Conservation (phyloP, 2,797 vertebrate genomes). For the Aythya fuligula region DNA sequence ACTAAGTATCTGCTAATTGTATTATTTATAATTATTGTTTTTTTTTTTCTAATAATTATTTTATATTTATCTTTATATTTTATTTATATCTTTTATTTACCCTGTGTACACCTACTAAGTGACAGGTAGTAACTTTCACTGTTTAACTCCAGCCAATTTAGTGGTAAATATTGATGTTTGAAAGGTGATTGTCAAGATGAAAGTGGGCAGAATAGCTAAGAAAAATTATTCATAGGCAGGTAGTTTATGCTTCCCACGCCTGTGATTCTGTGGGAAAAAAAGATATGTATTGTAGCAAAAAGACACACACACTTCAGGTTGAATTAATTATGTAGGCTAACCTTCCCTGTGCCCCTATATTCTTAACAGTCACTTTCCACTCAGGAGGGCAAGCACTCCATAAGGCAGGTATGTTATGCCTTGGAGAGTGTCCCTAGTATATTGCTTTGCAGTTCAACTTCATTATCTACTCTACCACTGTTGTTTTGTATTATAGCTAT, state of each 20-base stretch:
- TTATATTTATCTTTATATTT: background rate
- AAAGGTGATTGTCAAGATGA: background rate
- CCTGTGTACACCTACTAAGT: background rate
- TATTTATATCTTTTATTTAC: background rate
- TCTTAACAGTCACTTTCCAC: background rate
- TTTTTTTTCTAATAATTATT: background rate
- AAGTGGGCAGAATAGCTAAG: background rate
- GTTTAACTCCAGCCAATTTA: background rate
- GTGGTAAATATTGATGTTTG: background rate
- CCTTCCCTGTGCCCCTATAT: background rate
- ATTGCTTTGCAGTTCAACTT: background rate
- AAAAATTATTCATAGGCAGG: background rate
- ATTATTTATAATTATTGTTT: background rate
- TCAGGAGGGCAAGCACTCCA: background rate
- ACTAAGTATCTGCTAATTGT: background rate
- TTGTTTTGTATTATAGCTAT: background rate
- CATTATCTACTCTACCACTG: background rate
- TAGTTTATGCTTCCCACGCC: background rate
- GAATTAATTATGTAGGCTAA: background rate
- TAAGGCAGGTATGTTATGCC: background rate
- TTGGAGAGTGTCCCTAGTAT: background rate
- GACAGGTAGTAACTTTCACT: background rate
- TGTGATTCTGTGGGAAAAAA: background rate
- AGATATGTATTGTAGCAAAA: fast-evolving
- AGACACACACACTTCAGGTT: background rate